Base-by-base conservation (phyloP, 2,113 vertebrate species). In the Ia io region DNA sequence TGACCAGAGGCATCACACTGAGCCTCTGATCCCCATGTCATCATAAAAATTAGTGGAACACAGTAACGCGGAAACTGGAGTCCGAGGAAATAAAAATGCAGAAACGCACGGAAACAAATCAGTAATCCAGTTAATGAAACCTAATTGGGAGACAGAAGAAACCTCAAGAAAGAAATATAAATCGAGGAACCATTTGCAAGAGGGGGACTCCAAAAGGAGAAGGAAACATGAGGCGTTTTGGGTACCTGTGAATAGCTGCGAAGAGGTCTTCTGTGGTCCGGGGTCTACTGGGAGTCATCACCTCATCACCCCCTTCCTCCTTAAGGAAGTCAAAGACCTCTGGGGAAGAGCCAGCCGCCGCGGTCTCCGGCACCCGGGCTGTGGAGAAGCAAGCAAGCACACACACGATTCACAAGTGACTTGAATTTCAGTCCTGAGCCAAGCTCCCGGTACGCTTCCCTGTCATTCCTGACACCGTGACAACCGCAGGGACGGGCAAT, bases 251-350 rank as follows among this genome's bases (percentile, higher is more conserved):
- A 97, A 99, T 99, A 90, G 98, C 99, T 70, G 99, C 99, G 80
- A 99, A 99, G 74, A 99, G 99, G 98, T 99, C 99, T 97, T 99
- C 99, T 0, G 99, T 99, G 93, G 99, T 99, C 93, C 99, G 98
- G 76, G 99, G 98, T 96, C 99, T 98, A 0, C 98, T 98, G 84
- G 99, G 99, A 89, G 99, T 98, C 97, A 99, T 98, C 98, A 98
- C 98, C 88, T 98, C 98, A 2, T 98, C 97, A 3, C 70, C 70
- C 20, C 96, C 96, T 7, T 98, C 97, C 56, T 98, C 98, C 97
- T 97, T 98, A 88, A 96, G 94, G 73, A 96, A 98, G 92, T 88
- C 96, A 22, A 96, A 96, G 13, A 96, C 97, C 79, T 98, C 97
- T 9, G 98, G 97, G 9, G 99, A 97, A 59, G 97, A 97, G 42